These are phyloP conservation scores for Scaptomyza reducta DNA, from an alignment of 2,888 invertebrate genomes.

Conservation along the genomic window DNA sequence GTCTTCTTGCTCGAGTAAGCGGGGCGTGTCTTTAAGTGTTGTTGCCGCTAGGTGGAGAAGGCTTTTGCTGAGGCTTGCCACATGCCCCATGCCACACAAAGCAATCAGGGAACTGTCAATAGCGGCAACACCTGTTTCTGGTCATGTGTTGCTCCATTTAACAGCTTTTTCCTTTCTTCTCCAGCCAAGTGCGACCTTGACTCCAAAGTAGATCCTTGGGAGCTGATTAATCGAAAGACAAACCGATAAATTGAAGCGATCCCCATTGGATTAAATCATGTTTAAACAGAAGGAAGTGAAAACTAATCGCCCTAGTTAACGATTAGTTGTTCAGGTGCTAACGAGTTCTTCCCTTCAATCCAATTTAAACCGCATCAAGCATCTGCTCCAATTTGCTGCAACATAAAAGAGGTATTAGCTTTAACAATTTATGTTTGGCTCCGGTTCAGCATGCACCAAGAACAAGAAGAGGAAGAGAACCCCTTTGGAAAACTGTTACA, in stretches of 20 bases:
- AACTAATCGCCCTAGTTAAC: constrained; percentile 10
- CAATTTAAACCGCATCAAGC: constrained; percentile 30
- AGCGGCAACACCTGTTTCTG: constrained; percentile 65
- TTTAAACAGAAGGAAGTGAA: constrained; percentile 1
- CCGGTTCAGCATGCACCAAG: constrained; percentile 46
- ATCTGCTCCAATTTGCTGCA: constrained; percentile 57
- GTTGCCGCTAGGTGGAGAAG: constrained; percentile 20
- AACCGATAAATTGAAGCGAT: constrained; percentile 36
- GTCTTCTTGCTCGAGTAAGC: constrained; percentile 53
- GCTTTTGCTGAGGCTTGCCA: constrained; percentile 38
- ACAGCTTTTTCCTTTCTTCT: constrained; percentile 12
- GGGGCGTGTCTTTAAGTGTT: constrained; percentile 51
- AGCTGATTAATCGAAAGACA: constrained; percentile 21
- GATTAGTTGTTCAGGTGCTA: constrained; percentile 31
- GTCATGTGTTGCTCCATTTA: constrained; percentile 28
- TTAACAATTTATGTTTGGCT: constrained; percentile 60
- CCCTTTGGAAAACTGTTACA: constrained; percentile 60
- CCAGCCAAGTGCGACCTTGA: constrained; percentile 58
- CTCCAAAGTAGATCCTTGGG: background rate
- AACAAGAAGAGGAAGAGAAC: constrained; percentile 11
- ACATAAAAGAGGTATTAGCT: constrained; percentile 64
- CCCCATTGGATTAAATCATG: constrained; percentile 11
- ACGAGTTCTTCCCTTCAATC: constrained; percentile 40
- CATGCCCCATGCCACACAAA: constrained; percentile 67
- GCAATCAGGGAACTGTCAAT: constrained; percentile 73